Evolutionary conservation across 30 jellyfish, hydroid and myxozoan genomes (phyloP), one percentile per base, ranked within the genome.

Genomic region (Hydractinia echinata): DNA sequence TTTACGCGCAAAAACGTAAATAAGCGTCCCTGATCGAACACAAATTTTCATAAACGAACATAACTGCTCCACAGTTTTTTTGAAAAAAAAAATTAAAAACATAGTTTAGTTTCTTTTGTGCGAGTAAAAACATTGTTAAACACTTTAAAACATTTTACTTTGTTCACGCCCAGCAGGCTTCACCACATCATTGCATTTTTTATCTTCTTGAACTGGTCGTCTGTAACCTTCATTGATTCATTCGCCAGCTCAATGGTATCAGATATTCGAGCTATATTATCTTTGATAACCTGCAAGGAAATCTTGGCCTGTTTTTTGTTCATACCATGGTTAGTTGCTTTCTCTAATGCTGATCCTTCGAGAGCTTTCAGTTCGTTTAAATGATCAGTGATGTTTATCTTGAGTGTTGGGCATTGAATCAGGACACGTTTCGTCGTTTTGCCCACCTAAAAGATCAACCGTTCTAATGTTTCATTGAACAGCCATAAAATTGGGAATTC

Each of bases 181-280:
- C 73, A 85, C 95, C 95, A 91, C 93, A 91, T 80, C 97, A 91
- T 85, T 54, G 95, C 95, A 3, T 89, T 86, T 66, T 86, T 86
- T 79, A 91, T 77, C 49, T 66, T 82, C 48, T 84, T 88, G 81
- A 72, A 85, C 55, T 86, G 94, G 48, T 76, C 95, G 52, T 85
- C 94, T 55, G 90, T 88, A 39, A 91, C 84, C 73, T 72, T 82
- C 97, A 91, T 85, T n/a, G 95, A 80, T 82, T 91, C 95, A 39
- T 83, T 95, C 39, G 89, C 95, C 21, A 91, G 82, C 60, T 76
- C 81, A 4, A 91, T 56, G 7, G 97, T 91, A 49, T 91, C 97
- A 48, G 62, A 74, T 4, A 91, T 74, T 62, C 96, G 83, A 19
- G 13, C 78, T 54, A 76, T 85, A 76, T 91, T 85, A 18, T 72